phyloP scores from a whole-genome alignment of 2,888 invertebrate species.

The Acrobasis suavella region DNA sequence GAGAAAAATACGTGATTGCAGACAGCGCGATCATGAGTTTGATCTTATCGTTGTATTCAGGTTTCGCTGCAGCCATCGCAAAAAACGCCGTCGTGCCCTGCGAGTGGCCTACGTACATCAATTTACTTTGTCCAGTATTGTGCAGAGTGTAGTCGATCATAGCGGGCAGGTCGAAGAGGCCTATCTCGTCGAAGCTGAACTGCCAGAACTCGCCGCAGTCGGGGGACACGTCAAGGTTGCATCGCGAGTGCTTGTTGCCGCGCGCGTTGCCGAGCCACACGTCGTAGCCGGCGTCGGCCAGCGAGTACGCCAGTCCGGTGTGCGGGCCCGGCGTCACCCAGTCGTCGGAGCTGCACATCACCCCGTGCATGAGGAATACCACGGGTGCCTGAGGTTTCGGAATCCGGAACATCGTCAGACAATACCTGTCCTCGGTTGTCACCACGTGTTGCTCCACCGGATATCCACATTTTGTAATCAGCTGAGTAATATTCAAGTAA shows the following conservation, averaged over 20 bases:
- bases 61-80: conserved; percentile 82
- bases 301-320: conserved; percentile 65
- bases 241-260: conserved; percentile 84
- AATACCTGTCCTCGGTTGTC: conserved; percentile 87
- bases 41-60: conserved; percentile 84
- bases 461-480: conserved; percentile 39
- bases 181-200: conserved; percentile 91
- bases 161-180: conserved; percentile 87
- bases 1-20: conserved; percentile 41
- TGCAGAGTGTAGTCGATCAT: conserved; percentile 86
- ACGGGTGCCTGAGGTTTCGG: conserved; percentile 64
- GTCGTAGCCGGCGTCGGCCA: conserved; percentile 85
- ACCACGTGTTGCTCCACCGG: conserved; percentile 65
- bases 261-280: conserved; percentile 90
- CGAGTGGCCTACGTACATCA: conserved; percentile 90
- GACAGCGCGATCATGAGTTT: conserved; percentile 58
- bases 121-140: conserved; percentile 74
- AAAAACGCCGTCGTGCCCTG: conserved; percentile 84
- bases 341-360: conserved; percentile 85
- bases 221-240: conserved; percentile 69
- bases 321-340: conserved; percentile 85
- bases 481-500: conserved; percentile 33
- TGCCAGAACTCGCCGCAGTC: conserved; percentile 76
- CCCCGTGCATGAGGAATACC: conserved; percentile 87
- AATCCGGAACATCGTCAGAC: conserved; percentile 88